Base-by-base conservation (phyloP, 1,140 invertebrate genomes). In the Drosophila mayri region DNA sequence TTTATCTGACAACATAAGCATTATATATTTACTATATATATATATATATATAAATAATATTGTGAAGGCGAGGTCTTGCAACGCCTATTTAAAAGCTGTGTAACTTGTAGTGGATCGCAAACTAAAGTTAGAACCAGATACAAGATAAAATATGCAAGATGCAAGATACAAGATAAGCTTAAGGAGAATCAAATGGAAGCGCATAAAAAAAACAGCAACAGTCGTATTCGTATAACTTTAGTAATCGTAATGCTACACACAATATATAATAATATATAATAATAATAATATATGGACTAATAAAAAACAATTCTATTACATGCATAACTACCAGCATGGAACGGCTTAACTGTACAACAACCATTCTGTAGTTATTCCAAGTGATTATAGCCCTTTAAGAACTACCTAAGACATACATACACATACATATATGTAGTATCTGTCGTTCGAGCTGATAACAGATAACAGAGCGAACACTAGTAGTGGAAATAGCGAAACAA, bases 381-480 rank as follows among this genome's bases (percentile, higher is more conserved):
- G 71, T 74, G 71, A 74, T 74, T 74, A 18, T 81, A 81, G 60
- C 68, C 59, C 64, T 58, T 32, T 59, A 75, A 70, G 72, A 63
- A 66, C n/a, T 20, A 63, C 62, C n/a, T 25, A 68, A 58, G 30
- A 37, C 50, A 54, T 25, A 52, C 2, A 28, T 22, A 47, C 5
- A 16, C 4, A 28, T 2, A 22, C 22, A 22, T 22, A 25, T 25
- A 25, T 25, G 25, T 18, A 52, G 18, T 32, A 35, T 35, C 11
- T 22, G 18, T 20, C 50, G 50, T 35, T 60, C 55, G 32, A 66
- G 63, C 28, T 41, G 50, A 50, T 10, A 18, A 52, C 44, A 9
- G 30, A 61, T 28, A 30, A 72, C 30, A 25, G 61, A 49, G 65
- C 41, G 12, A 54, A 61, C 66, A 66, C 63, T 47, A 65, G 49